Base-by-base conservation (phyloP, 2,113 vertebrate genomes). In the Glaucidium brasilianum region DNA sequence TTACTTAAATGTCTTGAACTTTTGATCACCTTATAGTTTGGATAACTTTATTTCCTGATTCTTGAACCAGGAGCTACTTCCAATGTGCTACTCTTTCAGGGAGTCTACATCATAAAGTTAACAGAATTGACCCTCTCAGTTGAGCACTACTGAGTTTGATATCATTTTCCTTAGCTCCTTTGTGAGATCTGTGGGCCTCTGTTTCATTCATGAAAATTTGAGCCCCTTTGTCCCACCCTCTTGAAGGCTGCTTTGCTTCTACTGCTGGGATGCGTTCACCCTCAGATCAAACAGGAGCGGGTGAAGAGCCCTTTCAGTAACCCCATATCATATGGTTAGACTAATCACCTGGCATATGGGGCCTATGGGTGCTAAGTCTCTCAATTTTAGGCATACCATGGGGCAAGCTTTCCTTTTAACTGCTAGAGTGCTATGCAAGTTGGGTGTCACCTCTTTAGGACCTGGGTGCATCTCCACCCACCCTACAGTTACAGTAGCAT, bases 201-300 rank as follows among this genome's bases (percentile, higher is more conserved):
- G 12, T 23, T 18, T 75, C 2, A 1, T 0, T 63, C 23, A 32
- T 2, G 20, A 63, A 63, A 45, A 25, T 43, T 39, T 22, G 56
- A 63, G 6, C 23, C 41, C 16, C 17, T 79, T 85, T 59, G 53
- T 14, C 26, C 15, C 30, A 35, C 20, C 6, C 17, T 62, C 19
- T 41, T 56, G 45, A 92, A 85, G 29, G 34, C 25, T 11, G 3
- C 11, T 78, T 50, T 39, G 8, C 23, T 74, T 74, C 66, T 62
- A 0, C 20, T 67, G 10, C 23, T 81, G 29, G n/a, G 9, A 17
- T n/a, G 3, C 12, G 4, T 47, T 13, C 9, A 82, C 19, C 34
- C n/a, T 85, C 0, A 0, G 13, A 69, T 43, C 5, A 14, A 45
- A 37, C 32, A 58, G 1, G 7, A 71, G 56, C 6, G 13, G 6